Evolutionary conservation across 2,797 vertebrate genomes (phyloP), one percentile per base, ranked within the genome.

Genomic region (Alosa sapidissima): DNA sequence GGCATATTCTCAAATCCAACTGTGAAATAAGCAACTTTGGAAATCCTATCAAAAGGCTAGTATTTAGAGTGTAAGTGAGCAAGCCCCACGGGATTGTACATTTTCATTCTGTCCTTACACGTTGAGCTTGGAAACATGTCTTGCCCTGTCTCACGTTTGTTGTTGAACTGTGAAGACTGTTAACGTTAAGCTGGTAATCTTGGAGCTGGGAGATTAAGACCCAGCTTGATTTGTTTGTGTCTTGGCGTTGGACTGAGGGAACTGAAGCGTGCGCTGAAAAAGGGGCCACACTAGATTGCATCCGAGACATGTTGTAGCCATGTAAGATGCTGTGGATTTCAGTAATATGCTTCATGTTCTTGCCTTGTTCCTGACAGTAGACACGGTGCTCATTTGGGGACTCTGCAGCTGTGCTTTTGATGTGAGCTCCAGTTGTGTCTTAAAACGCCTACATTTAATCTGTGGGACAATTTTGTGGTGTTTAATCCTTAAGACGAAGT

Each of bases 321-420:
- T 92, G 90, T 91, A 86, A 90, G 87, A 88, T 84, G 91, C 89
- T 91, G 87, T 90, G 86, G 89, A 84, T 91, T 87, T 87, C 89
- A 48, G 88, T 96, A 96, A 96, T 96, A 95, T 92, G 82, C 86
- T 88, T 83, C 4, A 36, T 91, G 81, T 93, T 92, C 89, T 82
- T 88, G 90, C 89, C 89, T 91, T 92, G 91, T 93, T 91, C 89
- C 89, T 92, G 84, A 88, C 10, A 0, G 89, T 88, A 91, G 90
- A 94, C 91, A 91, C 84, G 83, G 92, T 94, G 95, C 91, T 96
- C 93, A 94, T 94, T 96, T 96, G 28, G 89, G 88, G 90, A 87
- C 88, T 88, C 90, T 75, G 87, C 90, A 90, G 95, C 92, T 95
- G 93, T 93, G 91, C 93, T 90, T 90, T 94, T 93, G 86, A 91